A percentile compares a stretch with the other conserved stretches of the same genome.
These are phyloP conservation scores for Nematopogon swammerdamellus DNA, from an alignment of 2,888 invertebrate genomes.

Conservation along the genomic window DNA sequence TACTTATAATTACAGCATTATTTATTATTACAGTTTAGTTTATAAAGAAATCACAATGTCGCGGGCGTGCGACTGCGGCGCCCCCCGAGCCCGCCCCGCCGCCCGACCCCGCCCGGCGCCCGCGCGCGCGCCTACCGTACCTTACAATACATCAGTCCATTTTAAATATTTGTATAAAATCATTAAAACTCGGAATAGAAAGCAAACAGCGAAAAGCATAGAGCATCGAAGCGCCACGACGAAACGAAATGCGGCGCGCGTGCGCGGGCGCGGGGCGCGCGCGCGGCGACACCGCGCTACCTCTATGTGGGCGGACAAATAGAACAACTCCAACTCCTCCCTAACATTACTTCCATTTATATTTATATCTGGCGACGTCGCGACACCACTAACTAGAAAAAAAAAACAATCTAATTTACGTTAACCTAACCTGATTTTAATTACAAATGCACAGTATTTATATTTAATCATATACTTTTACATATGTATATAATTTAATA, in stretches of 20 bases:
- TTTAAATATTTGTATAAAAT: background rate
- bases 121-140: slow-evolving; percentile 1
- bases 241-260: background rate
- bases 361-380: slow-evolving; percentile 13
- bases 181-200: background rate
- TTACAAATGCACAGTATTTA: slow-evolving; percentile 49
- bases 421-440: slow-evolving; percentile 42
- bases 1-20: slow-evolving; percentile 51
- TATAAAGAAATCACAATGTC: slow-evolving; percentile 55
- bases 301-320: background rate
- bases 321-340: background rate
- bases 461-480: slow-evolving; percentile 46
- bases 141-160: background rate
- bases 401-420: slow-evolving; percentile 41
- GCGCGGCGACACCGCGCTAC: slow-evolving; percentile 4
- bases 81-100: slow-evolving; percentile 23
- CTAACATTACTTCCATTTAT: slow-evolving; percentile 7
- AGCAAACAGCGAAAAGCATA: background rate
- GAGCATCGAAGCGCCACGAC: background rate
- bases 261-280: slow-evolving; percentile 10
- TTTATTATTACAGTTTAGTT: slow-evolving; percentile 22
- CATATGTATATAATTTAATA: slow-evolving; percentile 36
- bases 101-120: slow-evolving; percentile 15
- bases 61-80: slow-evolving; percentile 24
- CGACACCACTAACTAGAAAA: slow-evolving; percentile 29